A percentile compares a stretch with the other conserved stretches of the same genome.
phyloP scores from a whole-genome alignment of 1,140 invertebrate species.

The Hypsibius dujardini region DNA sequence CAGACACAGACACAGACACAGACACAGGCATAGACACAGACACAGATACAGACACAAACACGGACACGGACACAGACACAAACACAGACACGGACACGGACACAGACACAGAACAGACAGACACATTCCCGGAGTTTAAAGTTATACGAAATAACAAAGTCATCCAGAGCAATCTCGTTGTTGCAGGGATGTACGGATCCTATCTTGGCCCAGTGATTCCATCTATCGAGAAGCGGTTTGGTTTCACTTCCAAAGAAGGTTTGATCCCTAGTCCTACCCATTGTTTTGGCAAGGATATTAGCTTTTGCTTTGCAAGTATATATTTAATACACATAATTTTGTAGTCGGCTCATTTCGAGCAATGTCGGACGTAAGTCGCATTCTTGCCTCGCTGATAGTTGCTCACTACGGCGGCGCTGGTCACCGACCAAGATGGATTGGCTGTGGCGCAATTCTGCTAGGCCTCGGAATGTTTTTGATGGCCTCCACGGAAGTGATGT shows the following conservation, averaged over 20 bases:
- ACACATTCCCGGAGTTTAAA: too few relatives aligned
- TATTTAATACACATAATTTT: neutral
- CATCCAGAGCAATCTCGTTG: too few relatives aligned
- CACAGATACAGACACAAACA: too few relatives aligned
- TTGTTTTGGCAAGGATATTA: too few relatives aligned
- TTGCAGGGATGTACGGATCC: constrained; percentile 1
- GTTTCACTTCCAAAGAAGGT: neutral
- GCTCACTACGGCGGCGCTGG: constrained; percentile 15
- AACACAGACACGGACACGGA: too few relatives aligned
- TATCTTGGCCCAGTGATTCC: neutral
- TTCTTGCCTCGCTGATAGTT: neutral
- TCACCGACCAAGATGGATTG: constrained; percentile 75
- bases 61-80: too few relatives aligned
- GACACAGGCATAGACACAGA: too few relatives aligned
- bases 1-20: too few relatives aligned
- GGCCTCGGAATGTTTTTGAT: constrained; percentile 6
- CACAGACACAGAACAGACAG: too few relatives aligned
- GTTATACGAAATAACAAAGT: too few relatives aligned
- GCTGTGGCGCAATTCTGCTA: constrained; percentile 73
- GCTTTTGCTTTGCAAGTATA: neutral
- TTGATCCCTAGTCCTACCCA: neutral
- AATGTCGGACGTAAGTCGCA: constrained; percentile 8
- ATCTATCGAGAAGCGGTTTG: neutral
- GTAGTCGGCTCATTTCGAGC: neutral
- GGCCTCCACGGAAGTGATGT: neutral